Evolutionary conservation across 1,140 invertebrate genomes (phyloP).

Genomic region (Achatina immaculata): DNA sequence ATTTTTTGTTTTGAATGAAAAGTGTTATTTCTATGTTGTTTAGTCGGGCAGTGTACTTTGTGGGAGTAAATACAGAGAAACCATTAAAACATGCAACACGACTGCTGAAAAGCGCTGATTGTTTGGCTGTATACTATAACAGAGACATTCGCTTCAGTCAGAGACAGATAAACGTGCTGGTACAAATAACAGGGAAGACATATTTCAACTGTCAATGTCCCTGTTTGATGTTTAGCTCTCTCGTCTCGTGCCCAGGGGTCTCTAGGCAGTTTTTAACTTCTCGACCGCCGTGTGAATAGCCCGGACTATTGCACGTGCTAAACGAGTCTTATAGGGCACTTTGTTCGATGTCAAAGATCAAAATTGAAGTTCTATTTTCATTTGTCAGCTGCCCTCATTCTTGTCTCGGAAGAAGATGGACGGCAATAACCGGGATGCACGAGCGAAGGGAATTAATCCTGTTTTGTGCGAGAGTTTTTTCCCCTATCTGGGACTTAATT

Average conservation of each 20-base stretch:
- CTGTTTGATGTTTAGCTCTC: background rate
- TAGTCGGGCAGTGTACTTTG: too few relatives aligned
- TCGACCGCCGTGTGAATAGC: conserved; percentile 2
- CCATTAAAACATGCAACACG: too few relatives aligned
- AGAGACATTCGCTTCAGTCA: background rate
- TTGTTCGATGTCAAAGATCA: conserved; percentile 29
- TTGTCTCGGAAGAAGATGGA: conserved; percentile 24
- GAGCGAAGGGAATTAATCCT: conserved; percentile 41
- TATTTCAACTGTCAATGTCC: background rate
- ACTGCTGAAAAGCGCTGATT: too few relatives aligned
- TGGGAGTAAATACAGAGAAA: too few relatives aligned
- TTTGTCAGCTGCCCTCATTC: conserved; percentile 37
- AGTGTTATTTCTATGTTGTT: too few relatives aligned
- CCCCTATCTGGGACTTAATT: conserved; percentile 19
- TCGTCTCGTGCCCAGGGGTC: background rate
- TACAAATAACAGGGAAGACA: conserved; percentile 6
- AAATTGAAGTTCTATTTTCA: conserved; percentile 40
- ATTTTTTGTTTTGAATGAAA: too few relatives aligned
- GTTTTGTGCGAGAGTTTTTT: conserved; percentile 36
- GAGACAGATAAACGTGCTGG: background rate
- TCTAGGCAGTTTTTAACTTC: background rate
- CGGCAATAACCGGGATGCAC: conserved; percentile 35
- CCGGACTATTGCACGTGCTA: conserved; percentile 23
- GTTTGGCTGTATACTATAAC: too few relatives aligned
- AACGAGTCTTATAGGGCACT: conserved; percentile 28